Base-by-base conservation (phyloP, 2,888 invertebrate genomes). In the Vanessa cardui region DNA sequence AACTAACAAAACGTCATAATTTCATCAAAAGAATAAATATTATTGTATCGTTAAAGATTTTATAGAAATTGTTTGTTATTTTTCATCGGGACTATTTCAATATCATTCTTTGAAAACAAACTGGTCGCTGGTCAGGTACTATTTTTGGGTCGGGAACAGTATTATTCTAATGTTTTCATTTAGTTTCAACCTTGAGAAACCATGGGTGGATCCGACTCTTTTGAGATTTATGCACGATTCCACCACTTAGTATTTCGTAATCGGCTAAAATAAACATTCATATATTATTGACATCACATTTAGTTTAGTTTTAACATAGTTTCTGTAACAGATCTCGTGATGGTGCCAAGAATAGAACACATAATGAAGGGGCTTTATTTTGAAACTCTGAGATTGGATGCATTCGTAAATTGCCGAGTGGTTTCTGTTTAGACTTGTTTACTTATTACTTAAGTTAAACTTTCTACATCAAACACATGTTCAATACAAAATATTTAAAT, bases 281-380 rank as follows among this genome's bases (percentile, higher is more conserved):
- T 88, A 89, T 88, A 89, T 90, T 89, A 91, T 91, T 89, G 88
- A 87, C 86, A 87, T 91, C 91, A 89, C 89, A 89, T 85, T 85
- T 79, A 79, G 83, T 81, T 86, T 83, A 80, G 82, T 67, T 66
- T 60, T 39, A 85, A 82, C 82, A 83, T 80, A 16, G 77, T 76
- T 80, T 78, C 82, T 79, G 78, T 76, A 77, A 73, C 73, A 78
- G 76, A 81, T 80, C 78, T 81, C 81, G 78, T 76, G 72, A 78
- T 71, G 79, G 67, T 72, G 75, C 78, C 86, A 83, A 81, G 83
- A 90, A 90, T 92, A 90, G 89, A 86, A 78, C 79, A 72, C 78
- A 80, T 80, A 81, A 82, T 80, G 86, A 83, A 88, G 87, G 87
- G 85, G 83, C 81, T 86, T 85, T 90, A 89, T 89, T 89, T 88